Conservation (phyloP, 2,888 invertebrate genomes). For the Bursaphelenchus okinawaensis region DNA sequence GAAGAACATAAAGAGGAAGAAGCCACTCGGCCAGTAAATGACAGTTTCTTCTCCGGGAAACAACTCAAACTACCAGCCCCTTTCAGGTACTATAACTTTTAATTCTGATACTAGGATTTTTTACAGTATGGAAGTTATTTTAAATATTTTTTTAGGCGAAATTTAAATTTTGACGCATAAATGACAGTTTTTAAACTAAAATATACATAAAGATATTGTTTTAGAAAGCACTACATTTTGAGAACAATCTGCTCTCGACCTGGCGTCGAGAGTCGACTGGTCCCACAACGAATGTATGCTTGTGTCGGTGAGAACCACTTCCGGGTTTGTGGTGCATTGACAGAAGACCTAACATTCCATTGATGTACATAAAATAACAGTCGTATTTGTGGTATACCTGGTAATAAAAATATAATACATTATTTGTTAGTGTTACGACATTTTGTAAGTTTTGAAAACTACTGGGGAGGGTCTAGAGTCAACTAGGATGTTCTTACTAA, state of each 20-base stretch:
- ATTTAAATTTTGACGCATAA: too few species aligned
- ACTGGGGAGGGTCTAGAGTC: too few species aligned
- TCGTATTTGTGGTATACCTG: too few species aligned
- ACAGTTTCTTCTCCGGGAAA: background rate
- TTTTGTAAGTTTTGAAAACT: too few species aligned
- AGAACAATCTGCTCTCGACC: constrained; percentile 41
- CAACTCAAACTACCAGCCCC: constrained; percentile 13
- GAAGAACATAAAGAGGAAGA: constrained; percentile 1
- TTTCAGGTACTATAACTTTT: constrained; percentile 1
- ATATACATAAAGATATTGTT: constrained; percentile 9
- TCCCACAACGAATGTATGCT: constrained; percentile 44
- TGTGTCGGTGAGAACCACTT: constrained; percentile 30
- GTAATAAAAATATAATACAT: too few species aligned
- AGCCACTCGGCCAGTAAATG: background rate
- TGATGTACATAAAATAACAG: background rate
- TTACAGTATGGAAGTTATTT: too few species aligned
- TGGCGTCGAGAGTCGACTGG: constrained; percentile 27
- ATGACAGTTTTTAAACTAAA: too few species aligned
- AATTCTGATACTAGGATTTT: too few species aligned
- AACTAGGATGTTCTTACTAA: too few species aligned
- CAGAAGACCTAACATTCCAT: constrained; percentile 16
- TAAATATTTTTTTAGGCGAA: too few species aligned
- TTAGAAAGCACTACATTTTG: constrained; percentile 42
- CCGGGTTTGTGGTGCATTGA: constrained; percentile 23
- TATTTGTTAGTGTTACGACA: too few species aligned